Conservation (phyloP, 2,113 vertebrate species). For the Pterocles orientalis region DNA sequence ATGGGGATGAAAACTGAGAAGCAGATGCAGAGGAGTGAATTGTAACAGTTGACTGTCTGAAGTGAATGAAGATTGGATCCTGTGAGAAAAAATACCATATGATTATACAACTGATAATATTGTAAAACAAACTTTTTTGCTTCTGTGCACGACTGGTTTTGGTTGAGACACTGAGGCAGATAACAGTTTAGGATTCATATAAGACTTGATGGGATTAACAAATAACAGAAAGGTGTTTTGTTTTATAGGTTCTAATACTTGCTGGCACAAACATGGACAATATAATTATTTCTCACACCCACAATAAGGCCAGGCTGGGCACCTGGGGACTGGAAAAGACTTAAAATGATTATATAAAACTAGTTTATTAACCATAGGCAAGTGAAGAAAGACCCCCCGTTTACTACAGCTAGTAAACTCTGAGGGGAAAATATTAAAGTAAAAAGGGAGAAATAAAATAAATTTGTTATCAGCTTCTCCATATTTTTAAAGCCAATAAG, state of each 20-base stretch:
- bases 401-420: not conserved
- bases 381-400: not conserved
- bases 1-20: not conserved
- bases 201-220: not conserved
- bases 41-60: not conserved
- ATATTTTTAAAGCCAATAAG: not conserved
- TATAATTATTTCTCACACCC: not conserved
- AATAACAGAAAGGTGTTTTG: not conserved
- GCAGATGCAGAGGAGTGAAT: not conserved
- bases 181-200: not conserved
- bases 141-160: not conserved
- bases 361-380: not conserved
- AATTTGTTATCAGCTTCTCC: not conserved
- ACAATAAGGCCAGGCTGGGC: not conserved
- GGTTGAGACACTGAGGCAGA: not conserved
- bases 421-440: not conserved
- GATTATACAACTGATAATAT: not conserved
- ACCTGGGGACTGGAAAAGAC: not conserved
- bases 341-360: not conserved
- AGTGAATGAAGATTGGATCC: not conserved
- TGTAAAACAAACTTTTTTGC: not conserved
- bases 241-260: not conserved
- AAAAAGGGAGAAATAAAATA: not conserved
- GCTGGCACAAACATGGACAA: not conserved
- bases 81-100: not conserved